phyloP scores from a whole-genome alignment of 2,888 invertebrate species.

The Sinhomidia bicolor region DNA sequence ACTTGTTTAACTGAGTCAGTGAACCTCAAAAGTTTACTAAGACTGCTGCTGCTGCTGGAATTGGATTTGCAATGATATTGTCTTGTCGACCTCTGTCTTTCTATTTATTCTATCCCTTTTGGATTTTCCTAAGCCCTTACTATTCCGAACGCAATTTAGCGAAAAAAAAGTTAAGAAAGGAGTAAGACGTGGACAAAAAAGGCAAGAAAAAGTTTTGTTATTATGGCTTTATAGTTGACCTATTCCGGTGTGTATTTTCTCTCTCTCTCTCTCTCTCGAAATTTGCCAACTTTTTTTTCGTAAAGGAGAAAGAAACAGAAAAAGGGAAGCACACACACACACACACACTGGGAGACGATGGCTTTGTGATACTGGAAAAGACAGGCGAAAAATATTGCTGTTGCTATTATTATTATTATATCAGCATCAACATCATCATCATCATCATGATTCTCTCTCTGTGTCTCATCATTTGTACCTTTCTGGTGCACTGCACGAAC shows the following conservation, averaged over 20 bases:
- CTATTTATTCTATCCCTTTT: not conserved
- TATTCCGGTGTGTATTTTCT: too few relatives aligned
- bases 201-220: constrained; percentile 41
- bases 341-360: not conserved
- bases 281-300: not conserved
- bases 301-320: not conserved
- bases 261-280: not conserved
- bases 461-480: not conserved
- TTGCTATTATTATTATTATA: constrained; percentile 56
- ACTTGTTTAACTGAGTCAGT: not conserved
- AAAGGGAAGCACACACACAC: too few relatives aligned
- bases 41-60: not conserved
- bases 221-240: constrained; percentile 13
- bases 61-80: constrained; percentile 45
- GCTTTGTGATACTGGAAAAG: not conserved
- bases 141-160: constrained; percentile 54
- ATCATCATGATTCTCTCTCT: too few relatives aligned
- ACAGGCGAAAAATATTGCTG: constrained; percentile 40
- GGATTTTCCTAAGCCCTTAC: constrained; percentile 23
- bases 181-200: constrained; percentile 17
- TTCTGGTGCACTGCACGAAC: not conserved
- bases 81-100: not conserved
- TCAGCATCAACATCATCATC: constrained; percentile 27
- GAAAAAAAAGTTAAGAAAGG: not conserved
- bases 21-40: constrained; percentile 23